Percentiles rank a stretch among this genome's conserved stretches.
Evolutionary conservation across 2,113 vertebrate species (phyloP).

Genomic region (Campylomormyrus tamandua): DNA sequence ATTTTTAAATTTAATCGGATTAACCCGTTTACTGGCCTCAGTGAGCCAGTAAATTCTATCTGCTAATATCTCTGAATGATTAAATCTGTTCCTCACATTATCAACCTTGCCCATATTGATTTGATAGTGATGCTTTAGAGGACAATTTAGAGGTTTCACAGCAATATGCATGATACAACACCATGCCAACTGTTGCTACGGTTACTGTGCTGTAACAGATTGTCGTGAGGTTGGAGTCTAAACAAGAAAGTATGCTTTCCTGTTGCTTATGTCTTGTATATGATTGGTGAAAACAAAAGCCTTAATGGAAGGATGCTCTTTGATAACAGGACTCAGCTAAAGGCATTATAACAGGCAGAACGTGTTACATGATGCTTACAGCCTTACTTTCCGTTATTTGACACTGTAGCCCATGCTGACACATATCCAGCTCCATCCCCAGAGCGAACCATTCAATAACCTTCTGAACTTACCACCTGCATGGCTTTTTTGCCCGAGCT

Average conservation of each 20-base stretch:
- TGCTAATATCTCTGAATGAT: background rate
- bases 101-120: background rate
- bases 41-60: background rate
- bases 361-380: background rate
- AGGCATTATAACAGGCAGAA: no score
- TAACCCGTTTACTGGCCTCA: background rate
- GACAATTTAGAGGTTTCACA: background rate
- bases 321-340: background rate
- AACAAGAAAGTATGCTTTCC: background rate
- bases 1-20: background rate
- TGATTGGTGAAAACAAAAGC: background rate
- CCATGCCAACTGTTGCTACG: background rate
- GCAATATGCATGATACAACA: background rate
- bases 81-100: background rate
- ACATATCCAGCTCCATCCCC: background rate
- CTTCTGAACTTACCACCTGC: constrained; percentile 45
- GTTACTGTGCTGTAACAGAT: background rate
- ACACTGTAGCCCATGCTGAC: background rate
- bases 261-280: background rate
- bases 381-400: background rate
- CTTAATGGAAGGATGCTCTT: background rate
- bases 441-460: background rate
- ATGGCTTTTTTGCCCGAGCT: constrained; percentile 54
- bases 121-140: background rate
- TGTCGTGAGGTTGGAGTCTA: background rate